phyloP scores from a whole-genome alignment of 2,888 invertebrate species.

The Leptopterna dolabrata region DNA sequence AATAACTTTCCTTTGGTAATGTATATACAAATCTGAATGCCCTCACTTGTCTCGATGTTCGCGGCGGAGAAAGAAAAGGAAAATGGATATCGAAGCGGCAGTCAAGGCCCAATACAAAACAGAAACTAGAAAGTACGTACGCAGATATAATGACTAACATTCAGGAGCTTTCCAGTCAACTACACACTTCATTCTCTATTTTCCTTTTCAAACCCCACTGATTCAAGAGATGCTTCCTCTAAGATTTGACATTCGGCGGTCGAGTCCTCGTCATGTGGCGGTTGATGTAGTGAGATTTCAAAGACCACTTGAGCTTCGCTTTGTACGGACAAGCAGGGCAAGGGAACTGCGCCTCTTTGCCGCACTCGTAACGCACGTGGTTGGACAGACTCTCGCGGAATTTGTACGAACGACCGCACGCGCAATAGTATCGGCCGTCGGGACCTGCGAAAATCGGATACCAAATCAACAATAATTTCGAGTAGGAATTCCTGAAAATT shows the following conservation, averaged over 20 bases:
- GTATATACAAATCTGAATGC: no score
- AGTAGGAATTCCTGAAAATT: neutral
- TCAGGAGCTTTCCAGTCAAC: no score
- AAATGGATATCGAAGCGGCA: no score
- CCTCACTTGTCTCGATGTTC: no score
- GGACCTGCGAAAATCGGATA: conserved; percentile 7
- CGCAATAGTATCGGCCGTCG: conserved; percentile 38
- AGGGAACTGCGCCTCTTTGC: conserved; percentile 63
- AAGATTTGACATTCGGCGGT: neutral
- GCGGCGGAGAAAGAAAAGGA: no score
- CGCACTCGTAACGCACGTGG: conserved; percentile 68
- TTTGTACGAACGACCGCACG: conserved; percentile 65
- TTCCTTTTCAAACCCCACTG: no score
- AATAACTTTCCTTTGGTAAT: no score
- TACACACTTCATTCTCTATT: no score
- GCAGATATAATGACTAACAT: no score
- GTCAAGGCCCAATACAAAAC: no score
- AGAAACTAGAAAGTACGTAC: no score
- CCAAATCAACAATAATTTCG: neutral
- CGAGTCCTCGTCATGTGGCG: conserved; percentile 58
- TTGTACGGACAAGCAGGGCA: conserved; percentile 64
- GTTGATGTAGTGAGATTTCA: conserved; percentile 61
- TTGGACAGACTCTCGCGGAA: conserved; percentile 67
- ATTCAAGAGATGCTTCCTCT: neutral
- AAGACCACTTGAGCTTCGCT: conserved; percentile 65